Conservation (phyloP, 2,113 vertebrate species). For the Potamarius usumacintae region DNA sequence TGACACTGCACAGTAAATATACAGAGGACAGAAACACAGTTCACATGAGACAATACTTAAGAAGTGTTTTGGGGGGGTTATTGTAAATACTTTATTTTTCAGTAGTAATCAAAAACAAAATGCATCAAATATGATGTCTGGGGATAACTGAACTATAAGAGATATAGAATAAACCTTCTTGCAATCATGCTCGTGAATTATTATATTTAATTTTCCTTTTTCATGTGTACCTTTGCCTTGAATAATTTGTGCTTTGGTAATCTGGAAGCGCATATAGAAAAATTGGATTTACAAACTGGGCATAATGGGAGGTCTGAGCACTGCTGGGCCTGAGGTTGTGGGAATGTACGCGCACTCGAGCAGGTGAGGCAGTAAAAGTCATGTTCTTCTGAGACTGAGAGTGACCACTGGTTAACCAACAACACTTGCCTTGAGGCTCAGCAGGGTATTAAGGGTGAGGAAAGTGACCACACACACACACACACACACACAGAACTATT, state of each 20-base stretch:
- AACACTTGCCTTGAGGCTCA: slow-evolving; percentile 34
- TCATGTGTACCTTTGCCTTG: not conserved
- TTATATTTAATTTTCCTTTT: not conserved
- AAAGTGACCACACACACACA: slow-evolving; percentile 24
- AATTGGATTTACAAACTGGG: not conserved
- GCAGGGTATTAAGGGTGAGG: slow-evolving; percentile 40
- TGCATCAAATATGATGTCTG: not conserved
- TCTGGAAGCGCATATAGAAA: not conserved
- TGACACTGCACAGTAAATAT: too few species aligned
- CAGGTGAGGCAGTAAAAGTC: slow-evolving; percentile 60
- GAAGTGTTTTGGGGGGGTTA: too few species aligned
- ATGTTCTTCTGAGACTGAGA: slow-evolving; percentile 38
- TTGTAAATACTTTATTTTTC: not conserved
- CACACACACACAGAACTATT: not conserved
- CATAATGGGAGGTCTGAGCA: slow-evolving; percentile 26
- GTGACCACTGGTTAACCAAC: slow-evolving; percentile 28
- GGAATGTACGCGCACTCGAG: slow-evolving; percentile 57
- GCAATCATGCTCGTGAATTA: not conserved
- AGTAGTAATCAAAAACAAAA: not conserved
- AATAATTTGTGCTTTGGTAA: not conserved
- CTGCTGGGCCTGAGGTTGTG: slow-evolving; percentile 38
- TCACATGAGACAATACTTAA: too few species aligned
- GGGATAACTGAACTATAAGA: not conserved
- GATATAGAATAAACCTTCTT: not conserved
- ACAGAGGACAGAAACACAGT: too few species aligned